These are phyloP conservation scores for Vollenhovia emeryi DNA, from an alignment of 1,140 invertebrate species.

Conservation along the genomic window DNA sequence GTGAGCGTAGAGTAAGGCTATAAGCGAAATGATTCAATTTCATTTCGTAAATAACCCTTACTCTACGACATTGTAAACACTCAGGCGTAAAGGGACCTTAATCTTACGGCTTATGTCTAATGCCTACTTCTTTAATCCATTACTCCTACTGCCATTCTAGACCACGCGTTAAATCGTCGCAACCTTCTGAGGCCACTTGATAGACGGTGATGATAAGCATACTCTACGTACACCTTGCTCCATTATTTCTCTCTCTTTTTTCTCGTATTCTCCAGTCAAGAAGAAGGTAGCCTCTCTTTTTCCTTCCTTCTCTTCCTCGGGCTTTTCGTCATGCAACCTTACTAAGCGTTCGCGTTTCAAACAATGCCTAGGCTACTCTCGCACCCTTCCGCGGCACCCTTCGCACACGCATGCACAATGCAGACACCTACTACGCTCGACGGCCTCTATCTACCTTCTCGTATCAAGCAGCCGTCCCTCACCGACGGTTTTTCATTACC, in stretches of 20 bases:
- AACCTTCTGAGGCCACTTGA: background rate
- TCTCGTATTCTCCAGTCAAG: background rate
- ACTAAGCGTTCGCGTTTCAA: slow-evolving; percentile 78
- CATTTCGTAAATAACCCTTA: too few relatives aligned
- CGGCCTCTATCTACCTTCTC: slow-evolving; percentile 70
- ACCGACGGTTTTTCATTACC: slow-evolving; percentile 72
- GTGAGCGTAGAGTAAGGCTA: too few relatives aligned
- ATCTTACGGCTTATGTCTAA: too few relatives aligned
- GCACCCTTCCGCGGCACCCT: slow-evolving; percentile 64
- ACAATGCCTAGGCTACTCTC: slow-evolving; percentile 75
- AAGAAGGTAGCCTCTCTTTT: slow-evolving; percentile 41
- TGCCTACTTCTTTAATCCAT: too few relatives aligned
- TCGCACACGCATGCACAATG: slow-evolving; percentile 51
- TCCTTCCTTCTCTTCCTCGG: slow-evolving; percentile 42
- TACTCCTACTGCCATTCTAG: too few relatives aligned
- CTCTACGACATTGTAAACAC: too few relatives aligned
- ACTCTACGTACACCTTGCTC: slow-evolving; percentile 2
- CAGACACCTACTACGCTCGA: slow-evolving; percentile 44
- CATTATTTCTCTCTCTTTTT: background rate
- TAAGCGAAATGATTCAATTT: too few relatives aligned
- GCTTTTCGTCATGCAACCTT: slow-evolving; percentile 66
- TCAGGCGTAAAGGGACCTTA: too few relatives aligned
- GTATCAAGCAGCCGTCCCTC: slow-evolving; percentile 66
- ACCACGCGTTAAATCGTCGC: too few relatives aligned
- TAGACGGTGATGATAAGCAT: slow-evolving; percentile 18